Base-by-base conservation (phyloP, 2,888 invertebrate species). In the Amphipoea oculea region DNA sequence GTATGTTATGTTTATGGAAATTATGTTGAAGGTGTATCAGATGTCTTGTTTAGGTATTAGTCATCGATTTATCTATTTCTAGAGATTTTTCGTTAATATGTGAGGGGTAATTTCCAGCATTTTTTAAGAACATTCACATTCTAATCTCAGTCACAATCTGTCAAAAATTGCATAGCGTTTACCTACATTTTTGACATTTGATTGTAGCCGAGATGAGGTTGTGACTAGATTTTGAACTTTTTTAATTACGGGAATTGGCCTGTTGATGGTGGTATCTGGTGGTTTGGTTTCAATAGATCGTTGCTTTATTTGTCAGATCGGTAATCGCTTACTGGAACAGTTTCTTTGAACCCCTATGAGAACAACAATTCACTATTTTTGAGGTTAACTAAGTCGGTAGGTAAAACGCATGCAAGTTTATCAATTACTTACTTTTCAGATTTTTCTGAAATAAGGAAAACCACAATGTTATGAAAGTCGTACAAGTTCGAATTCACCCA, bases 1-100 rank as follows among this genome's bases (percentile, higher is more conserved):
- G 60, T 29, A 40, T 66, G 45, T 69, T 73, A 48, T 76, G 77
- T 75, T 62, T 68, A 84, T 82, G 78, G 66, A 29, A 84, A 81
- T 79, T 75, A 29, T 45, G 23, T 79, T 68, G 23, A 54, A 66
- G 67, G 45, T 77, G 73, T 79, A 79, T 83, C 70, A 70, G 67
- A 76, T 69, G 11, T 80, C 73, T 9, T 66, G 17, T 69, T 62
- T 63, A 54, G 7, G 20, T 29, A 20, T 79, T 72, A 74, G 71
- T 79, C 75, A 77, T 78, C 73, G 2, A n/a, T 76, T 72, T 70
- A 67, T n/a, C 29, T 68, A 42, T 20, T 36, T 29, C 11, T n/a
- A 17, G 40, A 66, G 0, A 54, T 6, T 42, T 48, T 23, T 73
- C 3, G 9, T 40, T 1, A 29, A 48, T n/a, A n/a, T 60, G 40